Conservation (phyloP, 2,888 invertebrate genomes). For the Drosophila vallismaia region DNA sequence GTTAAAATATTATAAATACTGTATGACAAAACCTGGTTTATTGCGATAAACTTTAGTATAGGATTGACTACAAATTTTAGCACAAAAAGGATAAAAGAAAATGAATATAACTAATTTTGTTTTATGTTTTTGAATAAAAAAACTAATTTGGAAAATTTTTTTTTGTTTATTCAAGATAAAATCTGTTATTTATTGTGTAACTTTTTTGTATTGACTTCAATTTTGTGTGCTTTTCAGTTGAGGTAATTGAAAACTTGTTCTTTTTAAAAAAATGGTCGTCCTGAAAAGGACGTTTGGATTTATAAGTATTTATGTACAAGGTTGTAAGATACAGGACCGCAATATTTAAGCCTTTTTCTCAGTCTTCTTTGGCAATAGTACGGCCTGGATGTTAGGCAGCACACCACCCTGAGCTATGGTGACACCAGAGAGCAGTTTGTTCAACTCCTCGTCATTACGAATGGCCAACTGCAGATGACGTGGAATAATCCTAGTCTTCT, state of each 20-base stretch:
- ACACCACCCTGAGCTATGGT: conserved; percentile 90
- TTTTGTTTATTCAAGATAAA: too few relatives aligned
- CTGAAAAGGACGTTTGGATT: conserved; percentile 45
- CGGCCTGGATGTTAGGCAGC: conserved; percentile 85
- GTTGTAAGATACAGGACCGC: not conserved
- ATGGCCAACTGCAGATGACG: conserved; percentile 92
- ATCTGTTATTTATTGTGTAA: too few relatives aligned
- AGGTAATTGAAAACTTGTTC: conserved; percentile 10
- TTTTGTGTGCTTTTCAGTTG: too few relatives aligned
- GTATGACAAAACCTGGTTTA: too few relatives aligned
- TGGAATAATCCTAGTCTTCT: conserved; percentile 88
- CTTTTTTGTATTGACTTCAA: too few relatives aligned
- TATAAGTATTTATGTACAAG: conserved; percentile 5
- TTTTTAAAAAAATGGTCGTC: conserved; percentile 25
- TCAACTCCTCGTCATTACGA: conserved; percentile 93
- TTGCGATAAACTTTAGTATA: too few relatives aligned
- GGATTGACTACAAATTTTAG: too few relatives aligned
- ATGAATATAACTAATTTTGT: fast-evolving
- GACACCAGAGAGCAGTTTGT: too few relatives aligned
- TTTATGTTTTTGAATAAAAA: too few relatives aligned
- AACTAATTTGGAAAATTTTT: too few relatives aligned
- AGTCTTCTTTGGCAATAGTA: conserved; percentile 90
- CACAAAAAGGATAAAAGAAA: too few relatives aligned
- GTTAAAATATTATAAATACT: too few relatives aligned
- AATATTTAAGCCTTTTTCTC: conserved; percentile 42